A percentile compares a stretch with the other conserved stretches of the same genome.
These are phyloP conservation scores for Abramis brama DNA, from an alignment of 2,113 vertebrate genomes.

Conservation along the genomic window DNA sequence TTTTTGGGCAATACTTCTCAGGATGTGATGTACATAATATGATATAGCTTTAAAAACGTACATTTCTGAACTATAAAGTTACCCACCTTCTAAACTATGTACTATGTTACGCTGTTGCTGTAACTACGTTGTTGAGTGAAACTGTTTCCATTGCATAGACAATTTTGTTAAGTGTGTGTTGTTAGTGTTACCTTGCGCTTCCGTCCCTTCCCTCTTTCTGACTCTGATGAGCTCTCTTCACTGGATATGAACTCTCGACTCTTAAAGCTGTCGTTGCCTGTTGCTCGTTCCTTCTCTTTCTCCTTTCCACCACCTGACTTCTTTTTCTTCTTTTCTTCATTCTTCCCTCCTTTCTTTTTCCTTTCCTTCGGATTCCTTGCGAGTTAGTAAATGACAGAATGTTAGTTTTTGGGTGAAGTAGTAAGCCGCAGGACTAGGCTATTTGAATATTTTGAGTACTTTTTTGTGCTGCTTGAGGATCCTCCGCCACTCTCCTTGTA, in stretches of 20 bases:
- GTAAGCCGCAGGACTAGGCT: neutral
- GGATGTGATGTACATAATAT: neutral
- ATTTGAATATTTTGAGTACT: conserved; percentile 31
- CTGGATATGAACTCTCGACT: conserved; percentile 88
- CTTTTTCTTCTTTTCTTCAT: conserved; percentile 73
- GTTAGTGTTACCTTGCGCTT: conserved; percentile 55
- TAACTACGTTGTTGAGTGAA: neutral
- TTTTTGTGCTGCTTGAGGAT: conserved; percentile 51
- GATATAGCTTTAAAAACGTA: neutral
- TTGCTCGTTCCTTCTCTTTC: conserved; percentile 72
- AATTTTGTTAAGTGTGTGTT: neutral
- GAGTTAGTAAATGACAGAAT: neutral
- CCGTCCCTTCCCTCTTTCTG: conserved; percentile 77
- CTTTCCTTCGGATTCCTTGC: too few species aligned
- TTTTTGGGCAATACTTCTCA: neutral
- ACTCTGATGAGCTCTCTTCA: conserved; percentile 83
- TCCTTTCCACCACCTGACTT: conserved; percentile 62
- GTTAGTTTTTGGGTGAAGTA: neutral
- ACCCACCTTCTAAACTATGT: neutral
- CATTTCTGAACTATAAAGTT: neutral
- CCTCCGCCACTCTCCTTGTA: conserved; percentile 77
- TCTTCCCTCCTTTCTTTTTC: conserved; percentile 76
- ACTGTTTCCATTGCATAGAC: neutral
- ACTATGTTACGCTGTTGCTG: neutral
- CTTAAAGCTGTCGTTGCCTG: conserved; percentile 80